Evolutionary conservation across 2,888 invertebrate genomes (phyloP).

Genomic region (Pelosia muscerda): DNA sequence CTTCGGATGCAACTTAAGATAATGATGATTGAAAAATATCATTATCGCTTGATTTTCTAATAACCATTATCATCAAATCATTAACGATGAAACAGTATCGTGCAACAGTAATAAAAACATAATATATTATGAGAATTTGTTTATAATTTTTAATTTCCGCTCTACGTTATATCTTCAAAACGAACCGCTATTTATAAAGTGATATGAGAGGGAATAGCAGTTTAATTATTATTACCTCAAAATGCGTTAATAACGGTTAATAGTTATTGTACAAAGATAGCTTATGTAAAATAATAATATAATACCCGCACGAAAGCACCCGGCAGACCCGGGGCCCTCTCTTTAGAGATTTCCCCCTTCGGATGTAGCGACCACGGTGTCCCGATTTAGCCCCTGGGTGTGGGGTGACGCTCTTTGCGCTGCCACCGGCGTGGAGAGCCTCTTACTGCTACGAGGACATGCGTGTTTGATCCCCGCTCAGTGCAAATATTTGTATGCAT

Average conservation of each 20-base stretch:
- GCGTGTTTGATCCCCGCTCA: no score
- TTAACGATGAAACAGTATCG: background rate
- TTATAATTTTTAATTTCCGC: conserved; percentile 7
- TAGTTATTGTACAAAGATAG: conserved; percentile 30
- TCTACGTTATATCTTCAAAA: conserved; percentile 20
- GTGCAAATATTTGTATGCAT: no score
- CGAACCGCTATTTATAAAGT: conserved; percentile 12
- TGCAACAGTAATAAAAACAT: conserved; percentile 13
- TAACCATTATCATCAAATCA: background rate
- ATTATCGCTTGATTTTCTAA: background rate
- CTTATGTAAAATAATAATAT: background rate
- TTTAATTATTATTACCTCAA: conserved; percentile 54
- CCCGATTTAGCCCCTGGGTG: no score
- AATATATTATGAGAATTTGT: conserved; percentile 8
- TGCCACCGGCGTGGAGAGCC: no score
- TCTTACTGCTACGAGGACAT: no score
- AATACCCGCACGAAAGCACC: no score
- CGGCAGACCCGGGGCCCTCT: no score
- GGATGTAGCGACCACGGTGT: no score
- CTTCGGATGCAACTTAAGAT: background rate
- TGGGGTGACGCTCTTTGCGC: no score
- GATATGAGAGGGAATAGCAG: conserved; percentile 49
- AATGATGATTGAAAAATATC: background rate
- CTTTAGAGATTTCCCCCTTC: no score
- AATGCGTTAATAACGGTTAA: conserved; percentile 38